Percentiles rank a stretch among this genome's conserved stretches.
phyloP scores from a whole-genome alignment of 53 echinoderm and acorn worm genomes.

The Echinarachnius parma region DNA sequence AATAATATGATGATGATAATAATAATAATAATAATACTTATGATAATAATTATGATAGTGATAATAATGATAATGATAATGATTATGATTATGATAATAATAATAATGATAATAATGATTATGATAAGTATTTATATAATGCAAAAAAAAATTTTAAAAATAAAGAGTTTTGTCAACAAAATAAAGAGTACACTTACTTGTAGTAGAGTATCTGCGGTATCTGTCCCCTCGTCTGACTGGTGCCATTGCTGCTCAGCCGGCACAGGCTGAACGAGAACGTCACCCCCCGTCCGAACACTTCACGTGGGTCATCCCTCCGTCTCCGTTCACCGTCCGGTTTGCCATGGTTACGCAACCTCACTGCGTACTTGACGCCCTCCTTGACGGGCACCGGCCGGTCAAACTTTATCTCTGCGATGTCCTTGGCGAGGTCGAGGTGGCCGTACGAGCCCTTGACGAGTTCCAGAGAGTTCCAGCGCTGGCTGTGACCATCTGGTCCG shows the following conservation, averaged over 20 bases:
- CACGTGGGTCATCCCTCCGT: slow-evolving; percentile 78
- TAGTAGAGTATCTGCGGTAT: slow-evolving; percentile 88
- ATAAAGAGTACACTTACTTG: too few species aligned
- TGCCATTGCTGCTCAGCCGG: slow-evolving; percentile 88
- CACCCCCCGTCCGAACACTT: slow-evolving; percentile 92
- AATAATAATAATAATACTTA: too few species aligned
- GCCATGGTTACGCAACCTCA: slow-evolving; percentile 85
- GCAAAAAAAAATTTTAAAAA: too few species aligned
- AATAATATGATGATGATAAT: too few species aligned
- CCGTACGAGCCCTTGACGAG: slow-evolving; percentile 87
- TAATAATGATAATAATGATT: too few species aligned
- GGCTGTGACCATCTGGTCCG: slow-evolving; percentile 81
- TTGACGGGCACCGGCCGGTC: slow-evolving; percentile 87
- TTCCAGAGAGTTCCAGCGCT: slow-evolving; percentile 92
- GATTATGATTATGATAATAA: too few species aligned
- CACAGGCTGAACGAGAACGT: slow-evolving; percentile 85
- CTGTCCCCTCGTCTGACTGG: slow-evolving; percentile 89
- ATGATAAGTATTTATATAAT: too few species aligned
- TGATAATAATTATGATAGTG: too few species aligned
- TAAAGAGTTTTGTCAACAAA: too few species aligned
- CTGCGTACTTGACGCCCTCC: slow-evolving; percentile 94
- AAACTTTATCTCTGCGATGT: slow-evolving; percentile 95
- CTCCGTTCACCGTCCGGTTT: slow-evolving; percentile 91
- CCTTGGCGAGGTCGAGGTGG: slow-evolving; percentile 72
- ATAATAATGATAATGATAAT: too few species aligned